phyloP scores from a whole-genome alignment of 2,888 invertebrate genomes.

The Pardosa pseudoannulata region DNA sequence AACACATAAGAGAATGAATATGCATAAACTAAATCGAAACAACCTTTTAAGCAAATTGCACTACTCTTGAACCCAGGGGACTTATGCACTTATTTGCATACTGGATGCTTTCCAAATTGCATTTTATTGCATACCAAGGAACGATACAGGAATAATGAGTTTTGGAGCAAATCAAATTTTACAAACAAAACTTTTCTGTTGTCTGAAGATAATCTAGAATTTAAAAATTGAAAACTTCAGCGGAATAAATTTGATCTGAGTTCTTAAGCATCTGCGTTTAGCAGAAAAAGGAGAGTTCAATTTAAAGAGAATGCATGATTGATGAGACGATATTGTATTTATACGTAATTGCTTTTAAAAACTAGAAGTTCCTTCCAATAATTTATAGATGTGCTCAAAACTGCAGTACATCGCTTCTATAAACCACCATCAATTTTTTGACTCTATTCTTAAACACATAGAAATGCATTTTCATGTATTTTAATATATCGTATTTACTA shows the following conservation, averaged over 20 bases:
- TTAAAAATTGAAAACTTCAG: not conserved
- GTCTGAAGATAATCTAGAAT: slow-evolving; percentile 1
- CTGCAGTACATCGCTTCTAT: no score
- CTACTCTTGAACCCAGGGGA: not conserved
- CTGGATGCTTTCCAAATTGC: slow-evolving; percentile 25
- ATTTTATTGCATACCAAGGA: slow-evolving; percentile 1
- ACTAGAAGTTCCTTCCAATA: no score
- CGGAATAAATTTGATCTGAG: not conserved
- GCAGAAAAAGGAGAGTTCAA: no score
- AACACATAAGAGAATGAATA: slow-evolving; percentile 11
- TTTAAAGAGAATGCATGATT: not conserved
- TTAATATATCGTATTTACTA: no score
- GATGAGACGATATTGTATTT: not conserved
- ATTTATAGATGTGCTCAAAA: no score
- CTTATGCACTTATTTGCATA: not conserved
- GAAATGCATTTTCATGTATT: no score
- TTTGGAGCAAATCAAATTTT: slow-evolving; percentile 16
- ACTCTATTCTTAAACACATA: no score
- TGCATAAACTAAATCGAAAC: slow-evolving; percentile 14
- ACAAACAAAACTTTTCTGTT: slow-evolving; percentile 20
- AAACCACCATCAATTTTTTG: no score
- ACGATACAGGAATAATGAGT: slow-evolving; percentile 9
- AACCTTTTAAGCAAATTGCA: slow-evolving; percentile 33
- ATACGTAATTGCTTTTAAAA: no score
- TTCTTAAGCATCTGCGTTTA: not conserved